Percentiles rank a stretch among this genome's conserved stretches.
Conservation (phyloP, 2,113 vertebrate genomes). For the Etheostoma spectabile region DNA sequence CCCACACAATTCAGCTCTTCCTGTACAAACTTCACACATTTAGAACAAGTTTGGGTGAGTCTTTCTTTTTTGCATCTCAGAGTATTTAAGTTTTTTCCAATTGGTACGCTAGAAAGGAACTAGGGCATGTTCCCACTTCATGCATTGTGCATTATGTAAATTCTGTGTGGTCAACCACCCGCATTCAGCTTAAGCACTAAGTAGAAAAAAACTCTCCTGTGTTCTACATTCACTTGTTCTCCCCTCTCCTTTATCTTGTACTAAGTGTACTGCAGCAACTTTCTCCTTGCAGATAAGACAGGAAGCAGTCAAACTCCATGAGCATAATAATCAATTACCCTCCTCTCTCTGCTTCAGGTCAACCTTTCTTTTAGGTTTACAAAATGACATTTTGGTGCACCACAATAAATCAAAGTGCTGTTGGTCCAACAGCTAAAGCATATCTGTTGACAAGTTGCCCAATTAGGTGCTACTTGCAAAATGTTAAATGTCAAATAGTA, state of each 20-base stretch:
- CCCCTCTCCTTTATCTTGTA: not conserved
- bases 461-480: not conserved
- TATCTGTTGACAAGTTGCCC: not conserved
- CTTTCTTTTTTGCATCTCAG: not conserved
- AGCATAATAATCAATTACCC: not conserved
- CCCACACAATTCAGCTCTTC: slow-evolving; percentile 49
- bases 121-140: not conserved
- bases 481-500: not conserved
- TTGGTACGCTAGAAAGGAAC: slow-evolving; percentile 1
- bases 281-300: not conserved
- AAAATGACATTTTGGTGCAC: not conserved
- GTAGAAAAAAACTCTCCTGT: not conserved
- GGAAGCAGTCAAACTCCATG: not conserved
- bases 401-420: not conserved
- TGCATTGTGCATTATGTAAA: not conserved
- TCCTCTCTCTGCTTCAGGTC: not conserved
- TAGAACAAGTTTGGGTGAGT: slow-evolving; percentile 22
- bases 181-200: not conserved
- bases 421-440: not conserved
- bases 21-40: slow-evolving; percentile 14
- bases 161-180: not conserved
- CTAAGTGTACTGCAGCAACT: not conserved
- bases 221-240: not conserved
- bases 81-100: slow-evolving; percentile 9
- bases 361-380: not conserved